Percentiles rank a stretch among this genome's conserved stretches.
Evolutionary conservation across 2,113 vertebrate genomes (phyloP).

Genomic region (Corvus cornix): DNA sequence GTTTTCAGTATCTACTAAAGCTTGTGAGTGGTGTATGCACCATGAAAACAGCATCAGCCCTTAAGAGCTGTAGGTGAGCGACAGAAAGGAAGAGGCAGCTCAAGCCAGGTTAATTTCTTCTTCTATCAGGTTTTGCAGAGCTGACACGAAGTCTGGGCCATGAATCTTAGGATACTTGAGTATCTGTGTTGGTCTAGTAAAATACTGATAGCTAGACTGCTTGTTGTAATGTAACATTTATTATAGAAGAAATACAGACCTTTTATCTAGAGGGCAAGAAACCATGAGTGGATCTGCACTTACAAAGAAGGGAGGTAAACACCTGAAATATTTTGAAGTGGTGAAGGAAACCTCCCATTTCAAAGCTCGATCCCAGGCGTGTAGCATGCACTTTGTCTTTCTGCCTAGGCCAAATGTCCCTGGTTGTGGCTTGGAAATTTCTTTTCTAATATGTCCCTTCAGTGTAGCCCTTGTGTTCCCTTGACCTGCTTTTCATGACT

Average conservation of each 20-base stretch:
- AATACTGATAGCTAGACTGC: background rate
- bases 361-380: background rate
- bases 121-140: background rate
- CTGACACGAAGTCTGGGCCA: background rate
- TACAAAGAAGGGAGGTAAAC: background rate
- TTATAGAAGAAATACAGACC: background rate
- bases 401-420: background rate
- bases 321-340: background rate
- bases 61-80: background rate
- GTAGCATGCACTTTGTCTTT: rapidly evolving
- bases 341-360: background rate
- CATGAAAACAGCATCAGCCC: background rate
- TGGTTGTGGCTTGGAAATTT: background rate
- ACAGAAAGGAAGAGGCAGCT: background rate
- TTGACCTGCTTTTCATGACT: background rate
- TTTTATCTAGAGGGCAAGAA: background rate
- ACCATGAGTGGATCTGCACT: background rate
- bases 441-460: background rate
- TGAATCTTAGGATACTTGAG: background rate
- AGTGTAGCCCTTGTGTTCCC: background rate
- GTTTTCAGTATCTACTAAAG: background rate
- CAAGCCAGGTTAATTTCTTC: background rate
- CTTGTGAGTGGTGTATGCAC: background rate
- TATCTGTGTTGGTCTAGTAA: background rate
- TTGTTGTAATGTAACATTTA: background rate